Evolutionary conservation across 2,113 vertebrate species (phyloP), one percentile per base, ranked within the genome.

Genomic region (Brienomyrus longianalis): DNA sequence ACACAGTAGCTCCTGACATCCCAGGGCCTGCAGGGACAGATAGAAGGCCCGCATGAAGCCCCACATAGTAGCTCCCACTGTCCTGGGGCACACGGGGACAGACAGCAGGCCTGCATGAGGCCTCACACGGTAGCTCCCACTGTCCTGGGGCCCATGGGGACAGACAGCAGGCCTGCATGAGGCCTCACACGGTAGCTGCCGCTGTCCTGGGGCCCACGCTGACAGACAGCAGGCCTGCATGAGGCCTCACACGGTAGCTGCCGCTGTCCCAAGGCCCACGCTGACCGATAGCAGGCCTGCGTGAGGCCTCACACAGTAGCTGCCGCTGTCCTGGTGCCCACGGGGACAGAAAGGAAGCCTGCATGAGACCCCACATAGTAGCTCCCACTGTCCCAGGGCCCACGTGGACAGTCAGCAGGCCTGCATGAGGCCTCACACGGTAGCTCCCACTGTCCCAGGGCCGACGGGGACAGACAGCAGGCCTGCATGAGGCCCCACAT

Each of bases 1-100:
- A 98, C 96, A 0, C 98, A 99, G 93, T 99, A 99, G 90, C 96
- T 97, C 2, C 98, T 98, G 90, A 98, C 97, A 0, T 98, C 98
- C 94, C 94, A 97, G 19, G 98, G 98, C 90, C 98, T 99, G 94
- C 45, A 89, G 52, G 89, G 90, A 89, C 50, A 88, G 90, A 19
- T 9, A 21, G 66, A 21, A 59, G 23, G 56, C 4, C 19, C 45
- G 1, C 7, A 5, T 35, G 52, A 80, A 47, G 13, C 50, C 2
- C 0, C 11, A 98, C 96, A 0, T 98, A 99, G 93, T 99, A 99
- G 90, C 96, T 97, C 2, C 98, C 98, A 90, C 98, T 97, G 0
- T 98, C 98, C 94, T 94, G 97, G 19, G 98, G 98, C 48, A 13
- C 43, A 6, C 31, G 5, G 2, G 59, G 90, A 89, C 47, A 88